Base-by-base conservation (phyloP, 2,113 vertebrate species). In the Rhegmatorhina hoffmannsi region DNA sequence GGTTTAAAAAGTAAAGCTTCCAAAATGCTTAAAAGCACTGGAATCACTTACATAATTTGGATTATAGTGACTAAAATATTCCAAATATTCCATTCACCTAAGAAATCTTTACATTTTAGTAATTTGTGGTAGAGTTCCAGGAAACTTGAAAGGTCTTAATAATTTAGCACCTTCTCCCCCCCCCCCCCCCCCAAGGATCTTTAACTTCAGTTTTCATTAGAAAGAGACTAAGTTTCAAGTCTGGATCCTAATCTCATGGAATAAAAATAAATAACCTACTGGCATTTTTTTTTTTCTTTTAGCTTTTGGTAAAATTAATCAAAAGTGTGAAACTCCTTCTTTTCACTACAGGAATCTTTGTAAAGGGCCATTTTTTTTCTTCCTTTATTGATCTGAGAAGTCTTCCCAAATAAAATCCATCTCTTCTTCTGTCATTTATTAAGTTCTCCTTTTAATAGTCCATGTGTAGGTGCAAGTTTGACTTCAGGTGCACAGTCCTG, bases 401-500 rank as follows among this genome's bases (percentile, higher is more conserved):
- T 50, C n/a, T 80, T 72, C 25, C 33, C 9, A 64, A 63, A 8
- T 49, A 25, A 75, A 93, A 66, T 56, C 62, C 19, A 88, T 77
- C 52, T 83, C 33, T 72, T 31, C 28, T 62, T 31, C 17, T 94
- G 64, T 72, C 73, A 79, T 67, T 77, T 94, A 60, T 74, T 60
- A 62, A 94, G 59, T 40, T 80, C 14, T 86, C 9, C 46, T 95
- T 77, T 91, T 92, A 96, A 79, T 64, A 66, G 82, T 63, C 93
- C 64, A 24, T 60, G 68, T 68, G 17, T 89, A 80, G 80, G 59
- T 13, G 29, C 63, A 94, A 94, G 88, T 97, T 97, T 95, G 85
- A 94, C 84, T 97, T 90, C 87, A 93, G 96, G 94, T 94, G 69
- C 20, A 2, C 58, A 97, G 96, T 96, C 86, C 93, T 97, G 97